Evolutionary conservation across 1,140 invertebrate genomes (phyloP).

Genomic region (Zaprionus lachaisei): DNA sequence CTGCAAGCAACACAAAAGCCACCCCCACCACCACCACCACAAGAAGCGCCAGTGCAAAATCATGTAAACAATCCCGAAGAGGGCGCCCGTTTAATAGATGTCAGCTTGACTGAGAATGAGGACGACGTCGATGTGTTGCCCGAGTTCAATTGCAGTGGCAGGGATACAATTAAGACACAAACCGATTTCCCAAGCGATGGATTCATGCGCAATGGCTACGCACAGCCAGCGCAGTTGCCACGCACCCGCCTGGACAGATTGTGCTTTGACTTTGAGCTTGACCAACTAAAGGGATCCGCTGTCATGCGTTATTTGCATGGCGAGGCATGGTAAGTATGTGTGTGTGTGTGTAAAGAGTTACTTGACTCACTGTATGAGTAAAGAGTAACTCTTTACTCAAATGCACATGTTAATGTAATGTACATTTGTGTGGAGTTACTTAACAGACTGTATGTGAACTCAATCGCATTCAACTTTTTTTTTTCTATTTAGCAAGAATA

Average conservation of each 20-base stretch:
- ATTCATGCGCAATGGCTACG: slow-evolving; percentile 65
- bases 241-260: slow-evolving; percentile 45
- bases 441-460: neutral
- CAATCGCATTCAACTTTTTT: neutral
- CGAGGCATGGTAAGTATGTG: slow-evolving; percentile 61
- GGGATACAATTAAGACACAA: slow-evolving; percentile 52
- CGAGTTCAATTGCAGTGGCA: slow-evolving; percentile 70
- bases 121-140: slow-evolving; percentile 52
- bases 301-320: slow-evolving; percentile 53
- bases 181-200: slow-evolving; percentile 45
- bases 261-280: slow-evolving; percentile 55
- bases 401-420: too few relatives aligned
- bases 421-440: too few relatives aligned
- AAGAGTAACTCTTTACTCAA: too few relatives aligned
- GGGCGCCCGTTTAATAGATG: neutral
- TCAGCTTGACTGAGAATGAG: slow-evolving; percentile 17
- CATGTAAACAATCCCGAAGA: neutral
- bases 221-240: slow-evolving; percentile 24
- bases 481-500: slow-evolving; percentile 55
- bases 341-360: too few relatives aligned
- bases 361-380: too few relatives aligned
- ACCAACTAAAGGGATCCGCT: slow-evolving; percentile 39
- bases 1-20: slow-evolving; percentile 59
- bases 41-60: neutral
- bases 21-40: slow-evolving; percentile 26